phyloP scores from a whole-genome alignment of 1,140 invertebrate species.

The Drosophila saltans region DNA sequence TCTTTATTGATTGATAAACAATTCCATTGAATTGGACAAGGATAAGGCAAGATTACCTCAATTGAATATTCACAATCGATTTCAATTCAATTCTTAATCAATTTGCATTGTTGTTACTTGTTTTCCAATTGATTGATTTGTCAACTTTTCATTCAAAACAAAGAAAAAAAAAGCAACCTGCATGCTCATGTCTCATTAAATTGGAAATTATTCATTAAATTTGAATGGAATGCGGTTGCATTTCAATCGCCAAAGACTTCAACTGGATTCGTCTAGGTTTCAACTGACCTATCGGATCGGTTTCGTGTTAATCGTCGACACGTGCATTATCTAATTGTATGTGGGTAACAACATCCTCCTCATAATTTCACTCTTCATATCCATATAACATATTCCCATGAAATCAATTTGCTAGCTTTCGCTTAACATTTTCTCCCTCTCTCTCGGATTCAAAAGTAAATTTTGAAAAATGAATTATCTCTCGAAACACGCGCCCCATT shows the following conservation, averaged over 20 bases:
- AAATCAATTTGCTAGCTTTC: slow-evolving; percentile 54
- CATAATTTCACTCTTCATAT: slow-evolving; percentile 1
- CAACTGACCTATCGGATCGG: too few species aligned
- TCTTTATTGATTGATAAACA: neutral
- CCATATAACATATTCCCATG: slow-evolving; percentile 33
- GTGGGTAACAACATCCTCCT: slow-evolving; percentile 5
- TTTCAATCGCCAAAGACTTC: neutral
- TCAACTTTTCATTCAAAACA: too few species aligned
- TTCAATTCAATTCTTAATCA: too few species aligned
- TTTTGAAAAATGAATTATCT: slow-evolving; percentile 47
- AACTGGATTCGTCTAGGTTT: neutral
- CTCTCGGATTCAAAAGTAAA: slow-evolving; percentile 13
- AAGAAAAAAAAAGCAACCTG: too few species aligned
- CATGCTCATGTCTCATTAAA: slow-evolving; percentile 4
- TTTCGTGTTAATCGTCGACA: slow-evolving; percentile 22
- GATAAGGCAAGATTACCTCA: too few species aligned
- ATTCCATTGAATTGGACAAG: too few species aligned
- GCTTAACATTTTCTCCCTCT: slow-evolving; percentile 2
- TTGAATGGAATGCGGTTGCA: neutral
- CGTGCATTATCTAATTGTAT: slow-evolving; percentile 26
- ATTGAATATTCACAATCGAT: too few species aligned
- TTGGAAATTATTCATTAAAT: slow-evolving; percentile 1
- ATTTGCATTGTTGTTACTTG: too few species aligned
- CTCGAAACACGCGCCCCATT: slow-evolving; percentile 35
- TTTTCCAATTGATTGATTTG: neutral